These are phyloP conservation scores for Syngnathus scovelli DNA, from an alignment of 2,113 vertebrate genomes.

Conservation along the genomic window DNA sequence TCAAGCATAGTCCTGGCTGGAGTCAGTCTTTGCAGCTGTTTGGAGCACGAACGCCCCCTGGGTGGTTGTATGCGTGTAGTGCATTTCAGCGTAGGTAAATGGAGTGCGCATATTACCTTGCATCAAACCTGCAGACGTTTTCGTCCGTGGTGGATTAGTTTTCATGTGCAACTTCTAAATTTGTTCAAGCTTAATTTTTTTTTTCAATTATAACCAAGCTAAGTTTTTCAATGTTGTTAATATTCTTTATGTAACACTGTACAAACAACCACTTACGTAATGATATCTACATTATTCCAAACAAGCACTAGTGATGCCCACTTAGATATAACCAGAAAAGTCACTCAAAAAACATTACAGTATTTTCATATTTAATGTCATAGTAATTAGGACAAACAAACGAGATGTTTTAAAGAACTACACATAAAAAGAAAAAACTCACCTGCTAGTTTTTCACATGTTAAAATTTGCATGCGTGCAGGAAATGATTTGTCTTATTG, in stretches of 20 bases:
- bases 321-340: no score
- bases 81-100: neutral
- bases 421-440: neutral
- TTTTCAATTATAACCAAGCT: no score
- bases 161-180: neutral
- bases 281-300: no score
- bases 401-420: neutral
- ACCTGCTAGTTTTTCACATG: neutral
- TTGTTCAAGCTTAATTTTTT: no score
- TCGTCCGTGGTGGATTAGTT: neutral
- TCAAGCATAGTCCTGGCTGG: neutral
- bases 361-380: no score
- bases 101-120: neutral
- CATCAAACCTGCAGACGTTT: neutral
- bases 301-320: no score
- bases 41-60: neutral
- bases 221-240: no score
- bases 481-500: neutral
- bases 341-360: no score
- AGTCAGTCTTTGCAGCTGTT: neutral
- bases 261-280: no score
- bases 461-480: neutral
- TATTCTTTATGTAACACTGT: no score
- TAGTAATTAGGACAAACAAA: no score
- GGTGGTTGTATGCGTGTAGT: neutral